Evolutionary conservation across 2,113 vertebrate genomes (phyloP).

Genomic region (Callopanchax toddi): DNA sequence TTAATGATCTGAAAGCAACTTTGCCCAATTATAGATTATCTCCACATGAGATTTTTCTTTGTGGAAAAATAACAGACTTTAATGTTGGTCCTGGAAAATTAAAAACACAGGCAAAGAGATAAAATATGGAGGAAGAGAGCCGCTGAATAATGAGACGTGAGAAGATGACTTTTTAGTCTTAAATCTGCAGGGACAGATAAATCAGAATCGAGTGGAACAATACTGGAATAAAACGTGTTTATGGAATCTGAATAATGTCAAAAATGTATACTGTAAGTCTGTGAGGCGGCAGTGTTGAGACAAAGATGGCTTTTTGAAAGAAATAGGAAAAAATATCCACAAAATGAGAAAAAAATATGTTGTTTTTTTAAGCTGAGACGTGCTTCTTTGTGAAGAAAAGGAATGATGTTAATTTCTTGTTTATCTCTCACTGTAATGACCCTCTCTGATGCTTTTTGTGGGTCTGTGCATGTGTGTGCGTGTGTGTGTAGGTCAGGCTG

Average conservation of each 20-base stretch:
- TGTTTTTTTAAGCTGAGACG: constrained; percentile 27
- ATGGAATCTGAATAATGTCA: constrained; percentile 40
- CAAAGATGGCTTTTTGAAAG: constrained; percentile 35
- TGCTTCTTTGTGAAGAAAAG: constrained; percentile 38
- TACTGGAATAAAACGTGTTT: constrained; percentile 28
- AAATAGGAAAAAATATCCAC: constrained; percentile 46
- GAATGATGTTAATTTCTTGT: constrained; percentile 59
- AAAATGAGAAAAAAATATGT: constrained; percentile 36
- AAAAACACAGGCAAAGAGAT: constrained; percentile 40
- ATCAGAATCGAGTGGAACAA: constrained; percentile 45
- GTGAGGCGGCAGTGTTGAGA: constrained; percentile 36
- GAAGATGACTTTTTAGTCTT: constrained; percentile 39
- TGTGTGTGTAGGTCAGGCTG: constrained; percentile 68
- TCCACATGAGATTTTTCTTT: constrained; percentile 55
- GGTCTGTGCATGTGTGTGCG: constrained; percentile 33
- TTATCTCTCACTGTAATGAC: constrained; percentile 69
- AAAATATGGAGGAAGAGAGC: constrained; percentile 42
- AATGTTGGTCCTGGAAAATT: constrained; percentile 63
- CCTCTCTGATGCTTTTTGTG: constrained; percentile 25
- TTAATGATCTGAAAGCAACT: constrained; percentile 56
- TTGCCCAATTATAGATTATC: constrained; percentile 50
- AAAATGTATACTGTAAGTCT: constrained; percentile 22
- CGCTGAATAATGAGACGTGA: constrained; percentile 40
- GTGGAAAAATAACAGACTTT: constrained; percentile 52
- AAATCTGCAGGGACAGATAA: constrained; percentile 69